phyloP scores from a whole-genome alignment of 2,797 vertebrate species.

The Mus caroli region DNA sequence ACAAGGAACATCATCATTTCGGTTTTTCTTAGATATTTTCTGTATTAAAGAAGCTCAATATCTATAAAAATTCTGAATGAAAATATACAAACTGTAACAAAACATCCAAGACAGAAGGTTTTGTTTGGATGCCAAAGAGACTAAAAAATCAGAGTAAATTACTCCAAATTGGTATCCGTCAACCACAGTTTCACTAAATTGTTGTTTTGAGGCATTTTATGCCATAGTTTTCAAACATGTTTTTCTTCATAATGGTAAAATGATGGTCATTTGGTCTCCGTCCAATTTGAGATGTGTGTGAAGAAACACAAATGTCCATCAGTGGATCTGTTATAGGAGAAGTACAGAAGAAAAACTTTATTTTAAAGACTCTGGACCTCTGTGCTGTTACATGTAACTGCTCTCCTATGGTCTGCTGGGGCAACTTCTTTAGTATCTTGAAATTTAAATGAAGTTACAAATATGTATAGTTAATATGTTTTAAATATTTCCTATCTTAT shows the following conservation, averaged over 20 bases:
- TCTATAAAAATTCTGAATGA: constrained; percentile 63
- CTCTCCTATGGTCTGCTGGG: not conserved
- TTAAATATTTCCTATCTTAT: constrained; percentile 52
- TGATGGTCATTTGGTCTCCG: constrained; percentile 71
- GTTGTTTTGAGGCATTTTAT: constrained; percentile 68
- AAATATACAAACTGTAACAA: constrained; percentile 38
- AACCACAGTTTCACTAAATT: constrained; percentile 71
- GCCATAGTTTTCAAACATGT: constrained; percentile 57
- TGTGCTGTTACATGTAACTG: constrained; percentile 33
- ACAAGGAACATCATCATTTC: constrained; percentile 43
- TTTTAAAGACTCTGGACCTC: constrained; percentile 39
- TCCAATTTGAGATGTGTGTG: constrained; percentile 69
- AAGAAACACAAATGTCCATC: constrained; percentile 52
- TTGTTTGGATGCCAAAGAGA: constrained; percentile 69
- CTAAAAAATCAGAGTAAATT: constrained; percentile 75
- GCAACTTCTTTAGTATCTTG: constrained; percentile 26
- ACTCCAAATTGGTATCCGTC: constrained; percentile 79
- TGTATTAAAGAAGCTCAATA: constrained; percentile 43
- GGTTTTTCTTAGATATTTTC: constrained; percentile 24
- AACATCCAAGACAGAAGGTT: constrained; percentile 52
- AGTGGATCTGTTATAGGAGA: constrained; percentile 20
- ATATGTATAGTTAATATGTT: constrained; percentile 14
- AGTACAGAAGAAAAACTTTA: constrained; percentile 28
- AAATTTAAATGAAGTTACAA: constrained; percentile 55
- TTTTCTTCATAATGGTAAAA: constrained; percentile 73